Evolutionary conservation across 2,113 vertebrate species (phyloP), one percentile per base, ranked within the genome.

Genomic region (Caloenas nicobarica): DNA sequence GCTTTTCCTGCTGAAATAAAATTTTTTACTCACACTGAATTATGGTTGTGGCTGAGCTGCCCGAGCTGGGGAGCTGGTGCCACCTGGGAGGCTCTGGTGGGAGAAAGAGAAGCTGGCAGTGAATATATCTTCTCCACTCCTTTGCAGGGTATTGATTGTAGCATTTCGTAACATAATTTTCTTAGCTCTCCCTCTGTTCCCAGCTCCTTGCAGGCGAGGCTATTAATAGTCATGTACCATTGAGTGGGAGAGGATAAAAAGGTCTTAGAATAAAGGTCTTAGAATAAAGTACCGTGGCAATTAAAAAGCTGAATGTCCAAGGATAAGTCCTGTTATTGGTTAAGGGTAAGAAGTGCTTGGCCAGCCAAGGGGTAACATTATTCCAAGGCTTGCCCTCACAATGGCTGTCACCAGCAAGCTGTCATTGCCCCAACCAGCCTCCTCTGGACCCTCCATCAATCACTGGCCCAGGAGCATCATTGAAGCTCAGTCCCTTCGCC

Each of bases 1-100:
- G 91, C 95, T 96, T 88, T 94, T 95, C 60, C 64, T 91, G 46
- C 46, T 2, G 48, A 88, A 97, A 91, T 70, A 73, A 60, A 54
- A 61, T 78, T 89, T 95, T 89, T 74, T 17, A 42, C 60, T 95
- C 65, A 5, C 29, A 2, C 38, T 90, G 90, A 86, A 74, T 93
- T 93, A 71, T 18, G 40, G 71, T 57, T 22, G 6, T 68, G 62
- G 28, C 62, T 19, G 13, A 85, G 62, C 60, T 92, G 80, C 64
- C 72, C 0, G 3, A 71, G 79, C 74, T 14, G 4, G 31, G 57
- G 34, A 94, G 44, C 61, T 83, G 62, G 34, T 86, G 79, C 64
- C 4, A 0, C 81, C 54, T 80, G 48, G 51, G 42, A 68, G 4
- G 88, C 56, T 60, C 60, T 57, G 62, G 31, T 84, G 79, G 58